phyloP scores from a whole-genome alignment of 2,888 invertebrate genomes.

The Acronicta psi region DNA sequence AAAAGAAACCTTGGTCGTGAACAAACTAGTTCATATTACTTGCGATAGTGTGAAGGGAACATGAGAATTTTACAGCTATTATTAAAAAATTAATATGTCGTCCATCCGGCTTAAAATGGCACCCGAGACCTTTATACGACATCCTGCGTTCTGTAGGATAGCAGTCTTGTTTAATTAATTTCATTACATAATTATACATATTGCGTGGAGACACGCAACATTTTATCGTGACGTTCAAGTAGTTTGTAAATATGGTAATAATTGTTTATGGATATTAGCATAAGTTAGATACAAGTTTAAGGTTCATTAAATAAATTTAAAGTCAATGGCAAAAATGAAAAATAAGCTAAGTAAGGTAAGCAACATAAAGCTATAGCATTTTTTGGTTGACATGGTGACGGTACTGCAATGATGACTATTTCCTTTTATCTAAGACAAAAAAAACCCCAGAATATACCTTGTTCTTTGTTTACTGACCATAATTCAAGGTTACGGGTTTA shows the following conservation, averaged over 20 bases:
- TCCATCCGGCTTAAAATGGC: constrained; percentile 62
- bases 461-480: constrained; percentile 18
- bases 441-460: too few species aligned
- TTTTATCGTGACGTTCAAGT: constrained; percentile 28
- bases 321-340: too few species aligned
- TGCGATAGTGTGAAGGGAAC: constrained; percentile 30
- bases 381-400: too few species aligned
- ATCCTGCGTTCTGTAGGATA: constrained; percentile 57
- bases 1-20: constrained; percentile 3
- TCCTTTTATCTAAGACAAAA: too few species aligned
- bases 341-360: too few species aligned
- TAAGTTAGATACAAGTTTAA: neutral
- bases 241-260: constrained; percentile 34
- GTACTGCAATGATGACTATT: too few species aligned
- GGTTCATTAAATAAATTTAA: neutral
- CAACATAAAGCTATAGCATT: too few species aligned
- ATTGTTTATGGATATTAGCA: constrained; percentile 22
- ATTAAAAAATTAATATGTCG: constrained; percentile 63
- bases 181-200: constrained; percentile 45
- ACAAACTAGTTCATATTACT: constrained; percentile 17
- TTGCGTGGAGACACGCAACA: constrained; percentile 34
- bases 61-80: constrained; percentile 42
- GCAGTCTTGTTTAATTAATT: constrained; percentile 47
- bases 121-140: constrained; percentile 53
- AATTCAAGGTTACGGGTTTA: constrained; percentile 46